These are phyloP conservation scores for Leistus spinibarbis DNA, from an alignment of 2,888 invertebrate genomes.

Conservation along the genomic window DNA sequence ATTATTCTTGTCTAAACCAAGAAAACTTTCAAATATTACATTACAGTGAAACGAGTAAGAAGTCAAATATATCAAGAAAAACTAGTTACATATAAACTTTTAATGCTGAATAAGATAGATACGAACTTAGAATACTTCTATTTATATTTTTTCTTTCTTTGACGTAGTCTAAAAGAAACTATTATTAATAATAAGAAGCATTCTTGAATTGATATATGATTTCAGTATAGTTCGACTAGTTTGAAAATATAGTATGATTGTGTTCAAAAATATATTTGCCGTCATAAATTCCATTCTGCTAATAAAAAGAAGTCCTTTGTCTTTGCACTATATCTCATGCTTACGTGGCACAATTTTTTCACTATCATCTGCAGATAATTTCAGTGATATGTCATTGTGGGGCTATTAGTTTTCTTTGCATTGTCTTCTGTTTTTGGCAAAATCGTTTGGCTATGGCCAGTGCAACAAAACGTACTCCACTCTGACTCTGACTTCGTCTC, in stretches of 20 bases:
- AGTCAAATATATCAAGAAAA: background rate
- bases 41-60: background rate
- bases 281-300: slow-evolving; percentile 15
- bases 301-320: slow-evolving; percentile 26
- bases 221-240: background rate
- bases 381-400: slow-evolving; percentile 28
- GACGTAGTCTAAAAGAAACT: background rate
- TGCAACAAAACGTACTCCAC: slow-evolving; percentile 1
- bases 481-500: background rate
- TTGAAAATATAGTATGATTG: background rate
- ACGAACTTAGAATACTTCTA: background rate
- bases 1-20: background rate
- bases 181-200: background rate
- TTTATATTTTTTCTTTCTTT: background rate
- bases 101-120: background rate
- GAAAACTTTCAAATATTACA: background rate
- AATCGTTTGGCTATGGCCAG: background rate
- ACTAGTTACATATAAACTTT: background rate
- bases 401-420: slow-evolving; percentile 29
- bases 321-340: slow-evolving; percentile 30
- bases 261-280: background rate
- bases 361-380: slow-evolving; percentile 36
- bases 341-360: slow-evolving; percentile 30
- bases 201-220: no score
- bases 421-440: slow-evolving; percentile 32